Conservation (phyloP, 2,113 vertebrate species). For the Lampris megalopsis region DNA sequence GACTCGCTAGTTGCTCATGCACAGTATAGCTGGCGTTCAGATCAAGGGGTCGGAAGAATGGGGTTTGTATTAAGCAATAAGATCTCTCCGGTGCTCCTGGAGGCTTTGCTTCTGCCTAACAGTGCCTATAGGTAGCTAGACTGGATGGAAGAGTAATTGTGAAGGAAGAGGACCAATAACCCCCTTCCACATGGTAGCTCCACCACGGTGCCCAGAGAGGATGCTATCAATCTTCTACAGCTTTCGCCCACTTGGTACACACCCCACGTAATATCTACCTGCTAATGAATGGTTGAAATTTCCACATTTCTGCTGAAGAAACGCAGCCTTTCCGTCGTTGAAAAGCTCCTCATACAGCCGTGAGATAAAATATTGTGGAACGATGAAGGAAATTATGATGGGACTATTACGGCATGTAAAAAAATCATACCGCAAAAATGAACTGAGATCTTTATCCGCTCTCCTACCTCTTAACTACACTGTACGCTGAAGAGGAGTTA, state of each 20-base stretch:
- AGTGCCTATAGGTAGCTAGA: too few species aligned
- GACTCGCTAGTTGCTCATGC: too few species aligned
- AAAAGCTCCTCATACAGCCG: too few species aligned
- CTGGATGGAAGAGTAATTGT: too few species aligned
- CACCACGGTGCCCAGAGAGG: neutral
- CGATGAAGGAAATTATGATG: neutral
- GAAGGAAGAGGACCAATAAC: neutral
- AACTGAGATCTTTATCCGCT: too few species aligned
- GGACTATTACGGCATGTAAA: neutral
- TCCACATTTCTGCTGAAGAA: neutral
- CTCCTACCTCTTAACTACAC: too few species aligned
- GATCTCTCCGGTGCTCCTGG: neutral
- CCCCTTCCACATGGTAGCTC: conserved; percentile 9
- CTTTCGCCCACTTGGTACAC: neutral
- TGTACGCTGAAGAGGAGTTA: too few species aligned
- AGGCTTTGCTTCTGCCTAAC: neutral
- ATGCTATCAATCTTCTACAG: neutral
- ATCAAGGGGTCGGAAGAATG: neutral
- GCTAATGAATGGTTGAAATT: neutral
- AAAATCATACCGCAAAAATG: too few species aligned
- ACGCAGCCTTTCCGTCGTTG: too few species aligned
- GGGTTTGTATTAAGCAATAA: neutral
- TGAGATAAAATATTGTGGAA: too few species aligned
- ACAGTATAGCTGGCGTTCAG: neutral
- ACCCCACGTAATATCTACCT: neutral